These are phyloP conservation scores for Tragelaphus buxtoni DNA, from an alignment of 2,113 vertebrate species.

Conservation along the genomic window DNA sequence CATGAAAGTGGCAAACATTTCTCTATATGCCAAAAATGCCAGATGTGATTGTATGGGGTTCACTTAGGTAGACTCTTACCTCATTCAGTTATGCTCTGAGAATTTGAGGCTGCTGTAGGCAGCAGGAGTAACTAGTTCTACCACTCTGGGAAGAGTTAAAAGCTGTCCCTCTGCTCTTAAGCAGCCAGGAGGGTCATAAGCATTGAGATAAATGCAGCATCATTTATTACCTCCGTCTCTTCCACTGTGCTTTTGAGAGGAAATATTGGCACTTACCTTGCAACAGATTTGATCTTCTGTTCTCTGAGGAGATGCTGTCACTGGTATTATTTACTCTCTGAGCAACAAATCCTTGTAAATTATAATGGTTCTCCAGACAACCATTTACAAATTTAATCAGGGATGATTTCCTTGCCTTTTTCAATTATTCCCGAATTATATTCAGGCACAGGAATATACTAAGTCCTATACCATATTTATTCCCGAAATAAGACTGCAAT, in stretches of 20 bases:
- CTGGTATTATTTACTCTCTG: conserved; percentile 60
- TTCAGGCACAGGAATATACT: neutral
- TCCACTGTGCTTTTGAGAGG: conserved; percentile 25
- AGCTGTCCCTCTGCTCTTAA: neutral
- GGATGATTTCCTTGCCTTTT: conserved; percentile 48
- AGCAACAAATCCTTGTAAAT: conserved; percentile 57
- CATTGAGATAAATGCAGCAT: conserved; percentile 9
- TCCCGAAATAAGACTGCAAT: neutral
- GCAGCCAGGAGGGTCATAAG: neutral
- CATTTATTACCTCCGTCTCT: conserved; percentile 10
- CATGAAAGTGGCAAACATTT: neutral
- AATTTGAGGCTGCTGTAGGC: neutral
- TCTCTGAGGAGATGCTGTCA: conserved; percentile 60
- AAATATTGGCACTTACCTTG: conserved; percentile 53
- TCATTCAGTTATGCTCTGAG: neutral
- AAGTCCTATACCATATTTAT: neutral
- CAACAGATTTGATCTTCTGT: conserved; percentile 57
- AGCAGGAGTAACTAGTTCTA: neutral
- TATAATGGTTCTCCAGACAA: conserved; percentile 48
- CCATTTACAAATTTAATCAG: conserved; percentile 62
- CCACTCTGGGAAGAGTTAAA: neutral
- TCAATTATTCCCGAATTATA: conserved; percentile 52
- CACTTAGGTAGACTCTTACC: neutral
- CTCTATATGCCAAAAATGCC: neutral
- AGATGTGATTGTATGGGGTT: neutral